Evolutionary conservation across 1,140 invertebrate genomes (phyloP), one percentile per base, ranked within the genome.

Genomic region (Ephestia elutella): DNA sequence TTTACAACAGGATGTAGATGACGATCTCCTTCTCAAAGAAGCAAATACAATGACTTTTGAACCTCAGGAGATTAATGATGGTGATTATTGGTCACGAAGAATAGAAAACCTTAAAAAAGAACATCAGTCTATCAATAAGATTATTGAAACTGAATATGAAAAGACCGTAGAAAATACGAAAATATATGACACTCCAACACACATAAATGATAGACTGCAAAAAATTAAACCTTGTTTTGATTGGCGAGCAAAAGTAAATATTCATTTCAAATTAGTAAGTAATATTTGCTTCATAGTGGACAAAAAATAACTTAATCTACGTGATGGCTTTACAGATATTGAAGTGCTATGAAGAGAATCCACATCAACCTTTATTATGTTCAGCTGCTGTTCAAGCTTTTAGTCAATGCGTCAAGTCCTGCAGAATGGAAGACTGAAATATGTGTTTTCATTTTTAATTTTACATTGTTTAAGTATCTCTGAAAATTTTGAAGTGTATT

Each of bases 281-380:
- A 50, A 19, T 50, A 50, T 20, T 50, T 50, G 1, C 4, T 2
- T 11, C 10, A 21, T 25, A 0, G 19, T 53, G 19, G 19, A 21
- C 50, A 21, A 53, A 53, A 25, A 50, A 50, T 50, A 50, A 20
- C 20, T 50, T 44, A 15, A 5, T 15, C 15, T 17, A 17, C n/a
- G 21, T 25, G 21, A 25, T 28, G 59, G 60, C 28, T 66, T 80
- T 75, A 35, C 75, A 87, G 84, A 86, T 86, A 28, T 60, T 82
- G 59, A 65, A 79, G 73, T 87, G 84, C 58, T 87, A 87, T 59
- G 76, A 86, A 80, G 82, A 84, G 35, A 86, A 87, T 74, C 65
- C 78, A 50, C 76, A 74, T 57, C 78, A 86, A 62, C 75, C 82
- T 44, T 70, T 87, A 54, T 62, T 75, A 49, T 87, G 84, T 71